These are phyloP conservation scores for Pimpla rufipes DNA, from an alignment of 2,888 invertebrate species.

Conservation along the genomic window DNA sequence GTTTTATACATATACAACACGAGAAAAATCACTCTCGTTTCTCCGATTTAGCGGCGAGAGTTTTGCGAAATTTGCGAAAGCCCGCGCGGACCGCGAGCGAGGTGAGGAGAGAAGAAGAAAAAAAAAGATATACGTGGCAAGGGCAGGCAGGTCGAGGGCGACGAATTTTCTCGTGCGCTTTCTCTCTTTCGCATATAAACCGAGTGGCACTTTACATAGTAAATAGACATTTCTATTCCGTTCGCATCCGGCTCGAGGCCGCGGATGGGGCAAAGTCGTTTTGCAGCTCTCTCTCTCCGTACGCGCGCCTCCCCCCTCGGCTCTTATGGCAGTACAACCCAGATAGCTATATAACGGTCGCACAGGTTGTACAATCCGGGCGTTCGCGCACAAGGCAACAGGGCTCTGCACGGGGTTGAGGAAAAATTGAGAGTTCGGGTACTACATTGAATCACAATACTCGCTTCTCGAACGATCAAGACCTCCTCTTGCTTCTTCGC, in stretches of 20 bases:
- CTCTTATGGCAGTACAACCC: constrained; percentile 24
- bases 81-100: constrained; percentile 22
- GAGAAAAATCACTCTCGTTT: constrained; percentile 63
- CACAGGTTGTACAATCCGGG: constrained; percentile 7
- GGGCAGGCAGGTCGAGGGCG: constrained; percentile 33
- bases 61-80: constrained; percentile 41
- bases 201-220: constrained; percentile 72
- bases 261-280: constrained; percentile 66
- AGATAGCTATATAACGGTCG: constrained; percentile 24
- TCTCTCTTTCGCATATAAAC: constrained; percentile 68
- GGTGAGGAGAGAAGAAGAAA: constrained; percentile 25
- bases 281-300: constrained; percentile 25
- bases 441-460: constrained; percentile 72
- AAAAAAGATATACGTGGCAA: constrained; percentile 8
- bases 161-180: constrained; percentile 54
- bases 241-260: constrained; percentile 66
- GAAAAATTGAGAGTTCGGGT: constrained; percentile 70
- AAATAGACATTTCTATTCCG: constrained; percentile 74
- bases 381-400: constrained; percentile 37
- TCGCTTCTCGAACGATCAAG: constrained; percentile 61
- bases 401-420: constrained; percentile 52
- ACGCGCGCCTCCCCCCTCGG: constrained; percentile 11
- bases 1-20: constrained; percentile 4
- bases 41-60: constrained; percentile 3
- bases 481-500: constrained; percentile 23